A percentile compares a stretch with the other conserved stretches of the same genome.
Evolutionary conservation across 2,888 invertebrate species (phyloP).

Genomic region (Alviniconcha strummeri): DNA sequence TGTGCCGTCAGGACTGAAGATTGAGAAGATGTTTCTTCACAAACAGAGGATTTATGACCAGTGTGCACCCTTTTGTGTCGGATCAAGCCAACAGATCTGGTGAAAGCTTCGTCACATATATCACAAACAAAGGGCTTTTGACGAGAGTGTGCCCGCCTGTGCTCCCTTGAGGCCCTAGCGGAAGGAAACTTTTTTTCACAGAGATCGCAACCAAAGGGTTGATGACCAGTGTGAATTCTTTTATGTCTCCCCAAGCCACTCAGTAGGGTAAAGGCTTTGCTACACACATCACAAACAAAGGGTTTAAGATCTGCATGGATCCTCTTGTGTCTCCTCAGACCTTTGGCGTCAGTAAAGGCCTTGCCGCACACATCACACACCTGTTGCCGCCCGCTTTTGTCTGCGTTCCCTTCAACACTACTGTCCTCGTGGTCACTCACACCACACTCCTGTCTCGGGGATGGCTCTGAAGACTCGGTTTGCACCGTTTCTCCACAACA

Average conservation of each 20-base stretch:
- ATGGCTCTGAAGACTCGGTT: not conserved
- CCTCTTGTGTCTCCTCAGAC: not conserved
- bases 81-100: not conserved
- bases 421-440: not conserved
- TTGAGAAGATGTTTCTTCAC: not conserved
- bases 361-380: not conserved
- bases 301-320: not conserved
- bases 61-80: constrained; percentile 1
- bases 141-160: not conserved
- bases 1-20: not conserved
- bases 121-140: not conserved
- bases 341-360: not conserved
- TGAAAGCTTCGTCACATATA: not conserved
- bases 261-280: not conserved
- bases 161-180: not conserved
- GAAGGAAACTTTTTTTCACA: not conserved
- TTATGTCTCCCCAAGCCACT: not conserved
- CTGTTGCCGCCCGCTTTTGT: not conserved
- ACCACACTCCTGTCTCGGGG: not conserved
- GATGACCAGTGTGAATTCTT: not conserved
- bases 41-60: not conserved
- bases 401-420: not conserved
- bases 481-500: not conserved
- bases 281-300: not conserved
- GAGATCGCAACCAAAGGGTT: not conserved